Conservation (phyloP, 2,888 invertebrate species). For the Ceramica pisi region DNA sequence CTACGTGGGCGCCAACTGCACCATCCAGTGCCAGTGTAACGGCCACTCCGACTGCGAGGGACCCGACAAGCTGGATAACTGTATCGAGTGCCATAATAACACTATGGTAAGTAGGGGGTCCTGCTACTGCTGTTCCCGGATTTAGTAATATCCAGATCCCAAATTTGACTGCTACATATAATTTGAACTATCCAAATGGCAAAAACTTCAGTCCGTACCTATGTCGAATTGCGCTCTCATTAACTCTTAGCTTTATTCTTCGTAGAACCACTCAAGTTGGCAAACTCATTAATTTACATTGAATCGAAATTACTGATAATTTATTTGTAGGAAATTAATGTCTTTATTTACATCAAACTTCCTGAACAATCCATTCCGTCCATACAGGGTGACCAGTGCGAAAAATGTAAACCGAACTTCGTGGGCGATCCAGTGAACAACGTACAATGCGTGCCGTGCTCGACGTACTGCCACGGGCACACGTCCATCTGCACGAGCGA, state of each 20-base stretch:
- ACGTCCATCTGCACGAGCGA: slow-evolving; percentile 94
- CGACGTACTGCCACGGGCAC: slow-evolving; percentile 97
- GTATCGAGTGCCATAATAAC: slow-evolving; percentile 96
- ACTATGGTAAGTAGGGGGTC: slow-evolving; percentile 94
- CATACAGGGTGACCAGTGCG: slow-evolving; percentile 95
- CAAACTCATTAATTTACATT: too few relatives aligned
- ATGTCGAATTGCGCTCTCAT: too few relatives aligned
- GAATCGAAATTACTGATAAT: too few relatives aligned
- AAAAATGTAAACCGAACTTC: slow-evolving; percentile 96
- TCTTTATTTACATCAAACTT: neutral
- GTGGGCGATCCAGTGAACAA: slow-evolving; percentile 98
- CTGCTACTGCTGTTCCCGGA: too few relatives aligned
- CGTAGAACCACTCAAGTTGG: too few relatives aligned
- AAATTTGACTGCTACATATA: too few relatives aligned
- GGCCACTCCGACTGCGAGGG: slow-evolving; percentile 98
- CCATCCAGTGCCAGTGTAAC: slow-evolving; percentile 98
- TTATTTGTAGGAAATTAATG: too few relatives aligned
- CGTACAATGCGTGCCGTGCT: slow-evolving; percentile 96
- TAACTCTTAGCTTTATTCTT: too few relatives aligned
- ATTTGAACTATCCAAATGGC: too few relatives aligned
- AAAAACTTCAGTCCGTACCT: too few relatives aligned
- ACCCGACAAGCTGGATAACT: slow-evolving; percentile 95
- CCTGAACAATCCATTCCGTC: neutral
- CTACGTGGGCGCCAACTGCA: slow-evolving; percentile 98
- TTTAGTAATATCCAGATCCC: neutral